Evolutionary conservation across 2,797 vertebrate species (phyloP).

Genomic region (Artibeus jamaicensis): DNA sequence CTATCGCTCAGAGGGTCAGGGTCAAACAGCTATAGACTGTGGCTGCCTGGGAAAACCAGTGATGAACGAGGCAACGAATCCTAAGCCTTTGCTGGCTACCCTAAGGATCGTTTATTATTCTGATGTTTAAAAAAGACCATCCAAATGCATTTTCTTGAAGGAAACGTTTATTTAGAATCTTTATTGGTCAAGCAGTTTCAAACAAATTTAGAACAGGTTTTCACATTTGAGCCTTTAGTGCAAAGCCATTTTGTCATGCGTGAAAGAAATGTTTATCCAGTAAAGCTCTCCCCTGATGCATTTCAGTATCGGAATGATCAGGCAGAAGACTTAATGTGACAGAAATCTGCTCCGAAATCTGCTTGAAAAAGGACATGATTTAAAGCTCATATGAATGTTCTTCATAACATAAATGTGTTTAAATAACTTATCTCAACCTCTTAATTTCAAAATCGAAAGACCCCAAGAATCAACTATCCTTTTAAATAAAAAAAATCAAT

Average conservation of each 20-base stretch:
- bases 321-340: slow-evolving; percentile 64
- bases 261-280: slow-evolving; percentile 68
- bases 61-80: not conserved
- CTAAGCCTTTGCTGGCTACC: not conserved
- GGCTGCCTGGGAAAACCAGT: not conserved
- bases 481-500: slow-evolving; percentile 75
- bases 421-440: slow-evolving; percentile 72
- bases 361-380: slow-evolving; percentile 67
- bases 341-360: slow-evolving; percentile 75
- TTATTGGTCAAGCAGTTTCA: slow-evolving; percentile 76
- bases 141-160: slow-evolving; percentile 75
- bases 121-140: slow-evolving; percentile 69
- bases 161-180: slow-evolving; percentile 80
- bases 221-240: slow-evolving; percentile 75
- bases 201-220: slow-evolving; percentile 79
- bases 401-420: slow-evolving; percentile 77
- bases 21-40: not conserved
- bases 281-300: slow-evolving; percentile 55
- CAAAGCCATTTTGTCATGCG: slow-evolving; percentile 55
- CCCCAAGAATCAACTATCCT: slow-evolving; percentile 69
- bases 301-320: slow-evolving; percentile 5
- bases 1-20: not conserved
- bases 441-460: slow-evolving; percentile 74
- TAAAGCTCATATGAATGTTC: slow-evolving; percentile 67
- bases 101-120: slow-evolving; percentile 25